Base-by-base conservation (phyloP, 2,797 vertebrate species). In the Allobates femoralis region DNA sequence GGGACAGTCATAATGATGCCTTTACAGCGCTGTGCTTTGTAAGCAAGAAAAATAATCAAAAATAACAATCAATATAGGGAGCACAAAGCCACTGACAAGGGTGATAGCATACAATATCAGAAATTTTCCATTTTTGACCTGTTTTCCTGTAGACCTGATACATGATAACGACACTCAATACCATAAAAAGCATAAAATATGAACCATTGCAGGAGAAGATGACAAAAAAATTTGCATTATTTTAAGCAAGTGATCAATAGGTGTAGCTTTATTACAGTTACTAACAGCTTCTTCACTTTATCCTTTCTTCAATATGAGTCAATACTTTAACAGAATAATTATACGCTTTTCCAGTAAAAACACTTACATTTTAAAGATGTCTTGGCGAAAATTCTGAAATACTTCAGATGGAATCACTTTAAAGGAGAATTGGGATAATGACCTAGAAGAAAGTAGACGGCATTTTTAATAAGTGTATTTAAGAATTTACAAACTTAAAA, bases 401-500 rank as follows among this genome's bases (percentile, higher is more conserved):
- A 95, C 95, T 10, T 94, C 93, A 85, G 96, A 94, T 90, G 94
- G 92, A 84, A 97, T 96, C 26, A 94, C 93, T 91, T 90, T 95
- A 86, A 96, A 88, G 84, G 93, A 91, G 83, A 97, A 93, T 87
- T 96, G 94, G 86, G 94, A 93, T 90, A 97, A 92, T 76, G 94
- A 94, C 88, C 96, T 97, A 91, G 66, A 93, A 94, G 90, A 90
- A 86, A 85, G 50, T 32, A 69, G 66, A 84, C 15, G 74, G 82
- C 83, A 67, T 60, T 87, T 86, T 6, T 23, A n/a, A 12, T 86
- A 46, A 88, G 51, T 3, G 16, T 32, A n/a, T 16, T 67, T 83
- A 67, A 37, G 50, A 83, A 71, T 56, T 83, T 83, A 62, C 56
- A 74, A 18, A 37, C 32, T 15, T 74, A 34, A 28, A 82, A 71